Conservation (phyloP, 2,113 vertebrate genomes). For the Istiophorus platypterus region DNA sequence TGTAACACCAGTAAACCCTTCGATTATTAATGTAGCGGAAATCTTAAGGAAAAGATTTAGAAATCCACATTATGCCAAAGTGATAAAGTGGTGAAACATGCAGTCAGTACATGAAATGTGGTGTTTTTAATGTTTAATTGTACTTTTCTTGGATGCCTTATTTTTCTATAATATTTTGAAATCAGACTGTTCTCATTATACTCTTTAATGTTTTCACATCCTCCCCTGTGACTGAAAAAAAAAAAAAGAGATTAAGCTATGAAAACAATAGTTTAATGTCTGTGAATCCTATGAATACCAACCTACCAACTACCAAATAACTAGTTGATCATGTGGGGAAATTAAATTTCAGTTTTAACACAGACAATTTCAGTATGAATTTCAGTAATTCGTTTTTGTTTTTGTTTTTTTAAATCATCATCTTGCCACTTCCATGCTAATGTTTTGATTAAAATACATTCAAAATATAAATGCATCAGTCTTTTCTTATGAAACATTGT, state of each 20-base stretch:
- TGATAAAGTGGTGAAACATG: conserved; percentile 34
- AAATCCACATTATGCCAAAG: conserved; percentile 28
- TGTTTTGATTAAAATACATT: conserved; percentile 52
- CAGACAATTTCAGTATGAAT: not conserved
- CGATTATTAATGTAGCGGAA: conserved; percentile 53
- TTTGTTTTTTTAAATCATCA: conserved; percentile 26
- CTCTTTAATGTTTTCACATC: conserved; percentile 30
- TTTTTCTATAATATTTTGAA: conserved; percentile 40
- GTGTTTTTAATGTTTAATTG: conserved; percentile 46
- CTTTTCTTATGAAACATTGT: not conserved
- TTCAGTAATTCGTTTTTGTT: conserved; percentile 18
- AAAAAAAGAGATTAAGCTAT: conserved; percentile 12
- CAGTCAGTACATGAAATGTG: conserved; percentile 26
- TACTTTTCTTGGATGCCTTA: conserved; percentile 66
- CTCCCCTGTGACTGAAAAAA: conserved; percentile 34
- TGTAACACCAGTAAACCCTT: conserved; percentile 28
- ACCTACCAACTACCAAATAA: conserved; percentile 25
- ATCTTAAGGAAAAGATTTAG: conserved; percentile 15
- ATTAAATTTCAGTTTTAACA: conserved; percentile 19
- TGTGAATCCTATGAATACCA: too few relatives aligned
- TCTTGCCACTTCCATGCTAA: conserved; percentile 48
- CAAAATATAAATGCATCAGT: not conserved
- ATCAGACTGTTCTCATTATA: conserved; percentile 42
- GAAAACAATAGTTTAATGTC: too few relatives aligned
- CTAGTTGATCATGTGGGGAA: conserved; percentile 44